Percentiles rank a stretch among this genome's conserved stretches.
Evolutionary conservation across 2,113 vertebrate genomes (phyloP).

Genomic region (Pipa parva): DNA sequence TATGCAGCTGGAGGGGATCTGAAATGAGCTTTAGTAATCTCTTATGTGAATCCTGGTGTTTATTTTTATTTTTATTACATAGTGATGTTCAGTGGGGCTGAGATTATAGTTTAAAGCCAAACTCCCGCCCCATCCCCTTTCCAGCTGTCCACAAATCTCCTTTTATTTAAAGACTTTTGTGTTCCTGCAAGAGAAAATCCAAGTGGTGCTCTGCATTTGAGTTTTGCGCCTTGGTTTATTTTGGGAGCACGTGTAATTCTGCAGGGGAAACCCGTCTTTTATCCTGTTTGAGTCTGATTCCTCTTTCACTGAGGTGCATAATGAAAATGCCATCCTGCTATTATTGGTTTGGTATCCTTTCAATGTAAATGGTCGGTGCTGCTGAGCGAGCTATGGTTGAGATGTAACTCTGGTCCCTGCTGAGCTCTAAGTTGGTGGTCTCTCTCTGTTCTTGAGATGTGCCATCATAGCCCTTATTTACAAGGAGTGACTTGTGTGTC

Average conservation of each 20-base stretch:
- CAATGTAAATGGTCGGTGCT: constrained; percentile 70
- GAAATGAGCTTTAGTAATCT: constrained; percentile 44
- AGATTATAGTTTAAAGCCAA: constrained; percentile 59
- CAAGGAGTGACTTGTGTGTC: constrained; percentile 68
- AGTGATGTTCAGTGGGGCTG: constrained; percentile 56
- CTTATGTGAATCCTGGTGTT: constrained; percentile 39
- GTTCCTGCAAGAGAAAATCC: constrained; percentile 1
- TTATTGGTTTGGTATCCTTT: constrained; percentile 69
- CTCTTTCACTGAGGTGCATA: constrained; percentile 1
- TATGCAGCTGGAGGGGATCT: constrained; percentile 65
- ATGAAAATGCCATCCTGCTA: rapidly evolving
- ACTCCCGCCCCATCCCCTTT: constrained; percentile 52
- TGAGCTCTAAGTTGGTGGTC: constrained; percentile 58
- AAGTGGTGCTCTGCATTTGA: constrained; percentile 20
- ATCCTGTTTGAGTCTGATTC: constrained; percentile 32
- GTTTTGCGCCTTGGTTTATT: constrained; percentile 23
- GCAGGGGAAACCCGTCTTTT: constrained; percentile 4
- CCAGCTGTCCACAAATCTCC: constrained; percentile 45
- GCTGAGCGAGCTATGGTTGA: constrained; percentile 71
- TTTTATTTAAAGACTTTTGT: constrained; percentile 11
- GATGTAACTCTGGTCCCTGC: constrained; percentile 68
- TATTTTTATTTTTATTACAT: constrained; percentile 63
- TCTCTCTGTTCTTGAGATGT: constrained; percentile 56
- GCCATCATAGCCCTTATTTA: constrained; percentile 62
- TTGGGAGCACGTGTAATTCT: constrained; percentile 8